Evolutionary conservation across 2,888 invertebrate species (phyloP).

Genomic region (Eupithecia vulgata): DNA sequence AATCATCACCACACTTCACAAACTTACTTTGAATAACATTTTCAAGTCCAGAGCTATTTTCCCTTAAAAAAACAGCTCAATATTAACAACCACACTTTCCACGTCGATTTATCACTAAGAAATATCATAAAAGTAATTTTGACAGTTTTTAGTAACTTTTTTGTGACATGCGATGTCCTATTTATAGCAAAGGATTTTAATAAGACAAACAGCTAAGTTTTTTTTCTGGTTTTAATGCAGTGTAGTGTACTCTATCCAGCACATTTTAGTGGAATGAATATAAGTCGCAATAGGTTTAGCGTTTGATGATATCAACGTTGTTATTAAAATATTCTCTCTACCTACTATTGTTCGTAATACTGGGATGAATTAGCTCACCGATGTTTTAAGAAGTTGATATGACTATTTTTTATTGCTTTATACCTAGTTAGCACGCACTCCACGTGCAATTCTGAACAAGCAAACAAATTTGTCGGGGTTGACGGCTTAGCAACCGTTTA

Average conservation of each 20-base stretch:
- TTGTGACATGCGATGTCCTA: conserved; percentile 49
- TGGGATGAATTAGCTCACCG: not conserved
- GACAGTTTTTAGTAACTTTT: conserved; percentile 51
- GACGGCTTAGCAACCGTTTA: too few relatives aligned
- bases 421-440: not conserved
- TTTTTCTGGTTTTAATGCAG: not conserved
- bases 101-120: conserved; percentile 55
- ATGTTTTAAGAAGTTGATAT: not conserved
- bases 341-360: not conserved
- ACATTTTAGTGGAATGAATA: not conserved
- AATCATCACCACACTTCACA: conserved; percentile 9
- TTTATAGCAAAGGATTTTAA: conserved; percentile 45
- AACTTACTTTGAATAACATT: conserved; percentile 57
- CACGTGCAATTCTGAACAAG: not conserved
- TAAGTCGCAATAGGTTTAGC: not conserved
- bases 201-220: not conserved
- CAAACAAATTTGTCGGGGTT: too few relatives aligned
- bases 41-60: conserved; percentile 37
- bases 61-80: conserved; percentile 53
- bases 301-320: not conserved
- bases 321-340: not conserved
- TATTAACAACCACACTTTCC: conserved; percentile 53
- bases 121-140: conserved; percentile 57
- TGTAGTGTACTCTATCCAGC: not conserved
- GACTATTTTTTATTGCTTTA: not conserved